These are phyloP conservation scores for Dorcus parallelipipedus DNA, from an alignment of 2,888 invertebrate species.

Conservation along the genomic window DNA sequence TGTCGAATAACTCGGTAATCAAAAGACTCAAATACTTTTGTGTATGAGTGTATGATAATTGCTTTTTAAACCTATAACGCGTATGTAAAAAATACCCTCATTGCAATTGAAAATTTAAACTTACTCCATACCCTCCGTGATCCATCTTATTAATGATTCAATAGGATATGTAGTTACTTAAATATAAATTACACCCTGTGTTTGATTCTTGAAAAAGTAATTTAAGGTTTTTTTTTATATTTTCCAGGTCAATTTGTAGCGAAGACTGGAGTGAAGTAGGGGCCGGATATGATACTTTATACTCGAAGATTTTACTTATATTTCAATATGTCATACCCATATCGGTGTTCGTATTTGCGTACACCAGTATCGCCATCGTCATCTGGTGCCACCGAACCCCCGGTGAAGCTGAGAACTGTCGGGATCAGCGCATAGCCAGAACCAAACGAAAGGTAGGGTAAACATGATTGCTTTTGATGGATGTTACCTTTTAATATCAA, in stretches of 20 bases:
- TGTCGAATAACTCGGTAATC: no score
- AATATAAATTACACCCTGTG: no score
- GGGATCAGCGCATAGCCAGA: constrained; percentile 79
- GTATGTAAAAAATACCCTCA: no score
- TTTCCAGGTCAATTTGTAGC: constrained; percentile 65
- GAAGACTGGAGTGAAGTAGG: constrained; percentile 65
- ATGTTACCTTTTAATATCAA: no score
- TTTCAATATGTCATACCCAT: constrained; percentile 84
- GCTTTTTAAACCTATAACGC: no score
- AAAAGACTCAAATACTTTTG: no score
- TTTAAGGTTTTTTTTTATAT: not conserved
- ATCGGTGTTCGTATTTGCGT: constrained; percentile 76
- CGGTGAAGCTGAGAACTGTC: constrained; percentile 79
- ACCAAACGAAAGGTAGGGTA: constrained; percentile 79
- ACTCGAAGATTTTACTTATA: constrained; percentile 73
- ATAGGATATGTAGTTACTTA: not conserved
- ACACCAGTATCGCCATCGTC: constrained; percentile 78
- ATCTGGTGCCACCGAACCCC: constrained; percentile 87
- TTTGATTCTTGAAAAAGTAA: not conserved
- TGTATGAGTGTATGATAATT: no score
- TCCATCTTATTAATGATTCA: not conserved
- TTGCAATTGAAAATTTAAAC: not conserved
- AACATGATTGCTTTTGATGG: not conserved
- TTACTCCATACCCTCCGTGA: no score
- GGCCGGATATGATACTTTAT: constrained; percentile 62